Evolutionary conservation across 2,797 vertebrate species (phyloP), one percentile per base, ranked within the genome.

Genomic region (Neoniphon sammara): DNA sequence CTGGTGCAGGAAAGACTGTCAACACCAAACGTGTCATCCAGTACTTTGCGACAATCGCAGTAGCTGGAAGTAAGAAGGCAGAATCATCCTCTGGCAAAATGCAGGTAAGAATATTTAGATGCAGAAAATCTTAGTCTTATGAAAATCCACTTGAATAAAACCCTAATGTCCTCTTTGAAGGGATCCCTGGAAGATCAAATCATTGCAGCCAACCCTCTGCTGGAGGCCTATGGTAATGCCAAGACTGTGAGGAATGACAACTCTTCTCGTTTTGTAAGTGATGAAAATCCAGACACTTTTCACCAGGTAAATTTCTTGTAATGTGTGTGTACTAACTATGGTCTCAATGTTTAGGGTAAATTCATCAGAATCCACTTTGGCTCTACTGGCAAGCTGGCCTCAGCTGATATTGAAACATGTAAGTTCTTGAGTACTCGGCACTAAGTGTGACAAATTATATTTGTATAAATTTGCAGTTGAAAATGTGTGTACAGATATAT

Each of bases 161-260:
- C 7, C 31, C 7, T 34, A 34, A 34, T 34, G 31, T 34, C 31
- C 31, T 34, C 31, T 34, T 34, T 34, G 94, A 58, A 94, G 95
- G 95, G 94, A 27, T 95, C 92, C 4, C 93, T 95, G 80, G 94
- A 96, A 69, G 92, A 96, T 90, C 94, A 95, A 91, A 92, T 94
- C 87, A 94, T 93, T 84, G 93, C 93, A 0, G 92, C 92, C 64
- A 97, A 97, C 83, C 96, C 95, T 7, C 83, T 97, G 52, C 88
- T 97, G 78, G 96, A 97, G 75, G 95, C 96, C 7, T 97, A 96
- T 52, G 94, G 95, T 88, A 95, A 96, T 0, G 95, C 95, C 85
- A 96, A 96, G 87, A 97, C 95, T 0, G 94, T 97, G 90, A 96
- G 96, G 84, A 96, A 96, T 0, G 95, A 96, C 92, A 96, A 96